Evolutionary conservation across 2,113 vertebrate species (phyloP).

Genomic region (Clarias macrocephalus): DNA sequence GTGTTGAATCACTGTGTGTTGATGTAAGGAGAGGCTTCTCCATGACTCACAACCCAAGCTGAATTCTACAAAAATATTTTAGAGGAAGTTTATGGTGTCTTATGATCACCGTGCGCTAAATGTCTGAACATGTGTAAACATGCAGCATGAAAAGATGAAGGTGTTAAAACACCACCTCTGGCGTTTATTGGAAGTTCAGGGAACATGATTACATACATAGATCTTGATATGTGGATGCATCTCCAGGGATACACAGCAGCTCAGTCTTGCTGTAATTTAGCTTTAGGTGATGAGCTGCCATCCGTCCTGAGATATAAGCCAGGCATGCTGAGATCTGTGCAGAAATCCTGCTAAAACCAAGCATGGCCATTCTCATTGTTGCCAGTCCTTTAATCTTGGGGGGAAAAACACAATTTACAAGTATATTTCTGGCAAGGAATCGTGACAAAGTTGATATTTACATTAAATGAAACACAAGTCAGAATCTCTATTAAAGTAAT

Average conservation of each 20-base stretch:
- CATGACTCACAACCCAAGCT: background rate
- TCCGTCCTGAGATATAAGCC: background rate
- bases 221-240: background rate
- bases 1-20: background rate
- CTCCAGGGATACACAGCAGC: background rate
- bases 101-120: background rate
- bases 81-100: background rate
- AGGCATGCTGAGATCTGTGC: constrained; percentile 13
- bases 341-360: background rate
- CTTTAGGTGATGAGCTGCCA: constrained; percentile 2
- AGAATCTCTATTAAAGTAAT: background rate
- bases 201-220: background rate
- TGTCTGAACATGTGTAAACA: background rate
- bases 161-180: background rate
- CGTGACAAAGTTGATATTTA: background rate
- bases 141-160: background rate
- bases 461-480: background rate
- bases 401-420: background rate
- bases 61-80: background rate
- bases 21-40: background rate
- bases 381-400: background rate
- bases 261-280: constrained; percentile 7
- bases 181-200: background rate
- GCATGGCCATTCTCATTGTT: background rate
- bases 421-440: background rate